Evolutionary conservation across 2,888 invertebrate species (phyloP), one percentile per base, ranked within the genome.

Genomic region (Lithosia quadra): DNA sequence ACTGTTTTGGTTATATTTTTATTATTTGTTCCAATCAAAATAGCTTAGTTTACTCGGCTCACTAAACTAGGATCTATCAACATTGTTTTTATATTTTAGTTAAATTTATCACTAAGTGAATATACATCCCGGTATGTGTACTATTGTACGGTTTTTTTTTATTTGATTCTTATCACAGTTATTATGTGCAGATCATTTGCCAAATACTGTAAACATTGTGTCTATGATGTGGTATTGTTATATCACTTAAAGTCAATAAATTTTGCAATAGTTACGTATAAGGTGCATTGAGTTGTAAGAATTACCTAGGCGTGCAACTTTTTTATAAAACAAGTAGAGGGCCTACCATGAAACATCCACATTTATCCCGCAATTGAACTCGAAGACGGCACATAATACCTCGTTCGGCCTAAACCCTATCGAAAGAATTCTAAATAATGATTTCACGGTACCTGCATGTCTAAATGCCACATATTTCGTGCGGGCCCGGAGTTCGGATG

Each of bases 1-100:
- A 65, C 67, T 9, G 63, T 66, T 68, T 71, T 71, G 57, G 69
- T 75, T 72, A 68, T 61, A 58, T 78, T 66, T 60, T 63, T 68
- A 18, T 53, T 49, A 36, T 63, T 55, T 18, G 34, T 55, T 61
- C 36, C 56, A 56, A 18, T 55, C 22, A 49, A 24, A 55, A 39
- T 33, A 7, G n/a, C 49, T 49, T n/a, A 18, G 24, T 28, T 49
- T 63, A 62, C 68, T 39, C 72, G 53, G 58, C 66, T 59, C 65
- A 68, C 60, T 73, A 63, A 68, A 71, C 67, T 67, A 69, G 68
- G 63, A 72, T 58, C 63, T 65, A 36, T 55, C 34, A 68, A 36
- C 63, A 63, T 73, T 67, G 69, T 63, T 67, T 71, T 72, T 68
- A 77, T 76, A 73, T 74, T 72, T 74, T 73, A 68, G 62, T 65